phyloP scores from a whole-genome alignment of 2,888 invertebrate genomes.

The Hypena proboscidalis region DNA sequence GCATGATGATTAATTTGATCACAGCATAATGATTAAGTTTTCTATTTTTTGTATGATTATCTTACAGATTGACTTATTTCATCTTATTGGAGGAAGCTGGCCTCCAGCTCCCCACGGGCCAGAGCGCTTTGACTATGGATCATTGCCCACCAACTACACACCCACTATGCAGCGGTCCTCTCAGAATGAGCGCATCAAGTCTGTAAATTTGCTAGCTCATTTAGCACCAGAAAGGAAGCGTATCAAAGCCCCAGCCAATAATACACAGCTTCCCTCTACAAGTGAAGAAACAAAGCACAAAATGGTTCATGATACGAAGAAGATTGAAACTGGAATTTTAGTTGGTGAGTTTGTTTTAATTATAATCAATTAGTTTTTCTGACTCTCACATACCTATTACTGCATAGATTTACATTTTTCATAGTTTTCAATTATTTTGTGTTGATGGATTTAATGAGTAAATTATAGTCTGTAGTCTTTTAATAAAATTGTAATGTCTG shows the following conservation, averaged over 20 bases:
- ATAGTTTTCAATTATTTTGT: too few species aligned
- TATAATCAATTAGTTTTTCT: not conserved
- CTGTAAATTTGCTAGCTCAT: conserved; percentile 85
- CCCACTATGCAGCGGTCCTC: conserved; percentile 72
- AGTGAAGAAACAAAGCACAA: conserved; percentile 53
- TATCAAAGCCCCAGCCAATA: conserved; percentile 56
- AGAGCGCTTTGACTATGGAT: conserved; percentile 67
- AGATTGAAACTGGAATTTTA: conserved; percentile 77
- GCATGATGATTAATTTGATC: too few species aligned
- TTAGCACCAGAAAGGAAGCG: conserved; percentile 73
- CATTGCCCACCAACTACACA: conserved; percentile 53
- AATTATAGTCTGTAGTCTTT: too few species aligned
- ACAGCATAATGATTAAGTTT: too few species aligned
- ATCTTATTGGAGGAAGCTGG: conserved; percentile 80
- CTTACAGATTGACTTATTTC: conserved; percentile 73
- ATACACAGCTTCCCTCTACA: conserved; percentile 33
- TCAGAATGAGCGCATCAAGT: conserved; percentile 83
- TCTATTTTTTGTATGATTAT: too few species aligned
- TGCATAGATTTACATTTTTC: too few species aligned
- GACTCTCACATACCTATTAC: conserved; percentile 27
- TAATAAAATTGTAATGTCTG: too few species aligned
- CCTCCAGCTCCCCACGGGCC: conserved; percentile 74
- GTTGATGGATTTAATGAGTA: too few species aligned
- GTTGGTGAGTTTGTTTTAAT: conserved; percentile 60
- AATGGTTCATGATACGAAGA: conserved; percentile 79